phyloP scores from a whole-genome alignment of 2,113 vertebrate species.

The Plestiodon gilberti region DNA sequence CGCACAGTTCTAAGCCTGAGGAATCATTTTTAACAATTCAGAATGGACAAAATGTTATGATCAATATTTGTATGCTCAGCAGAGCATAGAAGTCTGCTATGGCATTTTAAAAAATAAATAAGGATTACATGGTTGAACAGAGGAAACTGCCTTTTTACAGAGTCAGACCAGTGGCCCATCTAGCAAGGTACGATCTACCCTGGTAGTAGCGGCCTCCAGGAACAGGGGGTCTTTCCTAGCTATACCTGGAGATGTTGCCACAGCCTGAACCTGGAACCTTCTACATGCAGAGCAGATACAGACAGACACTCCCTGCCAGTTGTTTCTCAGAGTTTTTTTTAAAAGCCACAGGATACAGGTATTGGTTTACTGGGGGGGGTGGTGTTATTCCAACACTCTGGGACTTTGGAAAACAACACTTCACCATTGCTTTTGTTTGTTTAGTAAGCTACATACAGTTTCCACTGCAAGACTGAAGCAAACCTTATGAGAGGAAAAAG shows the following conservation, averaged over 20 bases:
- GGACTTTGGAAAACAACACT: background rate
- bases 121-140: background rate
- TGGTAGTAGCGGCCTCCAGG: no score
- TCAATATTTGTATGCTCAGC: slow-evolving; percentile 4
- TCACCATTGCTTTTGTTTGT: background rate
- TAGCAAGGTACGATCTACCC: no score
- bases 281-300: no score
- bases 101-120: slow-evolving; percentile 5
- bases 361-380: background rate
- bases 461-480: background rate
- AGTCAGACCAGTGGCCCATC: no score
- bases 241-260: no score
- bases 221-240: no score
- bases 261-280: no score
- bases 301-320: background rate
- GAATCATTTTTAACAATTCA: slow-evolving; percentile 16
- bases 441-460: background rate
- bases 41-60: slow-evolving; percentile 28
- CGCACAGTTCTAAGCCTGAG: slow-evolving; percentile 26
- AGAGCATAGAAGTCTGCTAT: slow-evolving; percentile 8
- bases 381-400: slow-evolving; percentile 18
- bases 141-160: no score
- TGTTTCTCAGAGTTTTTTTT: slow-evolving; percentile 37
- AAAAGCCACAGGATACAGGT: background rate
- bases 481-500: background rate